Conservation (phyloP, 2,888 invertebrate species). For the Heliconius sara region DNA sequence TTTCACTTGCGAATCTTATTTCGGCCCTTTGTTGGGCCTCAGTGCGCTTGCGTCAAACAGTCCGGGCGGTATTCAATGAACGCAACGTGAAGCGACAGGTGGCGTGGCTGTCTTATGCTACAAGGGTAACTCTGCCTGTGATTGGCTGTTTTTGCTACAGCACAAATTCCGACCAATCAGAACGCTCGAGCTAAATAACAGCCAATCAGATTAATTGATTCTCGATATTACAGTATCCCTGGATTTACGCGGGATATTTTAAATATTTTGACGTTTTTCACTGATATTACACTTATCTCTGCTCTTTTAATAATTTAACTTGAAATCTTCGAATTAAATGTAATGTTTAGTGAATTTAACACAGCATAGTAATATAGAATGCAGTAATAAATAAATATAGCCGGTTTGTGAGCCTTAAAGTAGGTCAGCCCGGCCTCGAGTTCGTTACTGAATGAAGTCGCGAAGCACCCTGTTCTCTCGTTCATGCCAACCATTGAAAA, state of each 20-base stretch:
- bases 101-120: slow-evolving; percentile 74
- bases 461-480: slow-evolving; percentile 71
- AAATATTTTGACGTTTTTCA: slow-evolving; percentile 53
- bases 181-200: slow-evolving; percentile 51
- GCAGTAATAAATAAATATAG: slow-evolving; percentile 28
- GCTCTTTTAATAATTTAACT: not conserved
- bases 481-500: slow-evolving; percentile 82
- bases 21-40: slow-evolving; percentile 84
- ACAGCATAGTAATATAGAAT: not conserved
- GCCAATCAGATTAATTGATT: slow-evolving; percentile 61
- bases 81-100: slow-evolving; percentile 76
- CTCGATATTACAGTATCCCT: slow-evolving; percentile 49
- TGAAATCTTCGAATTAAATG: not conserved
- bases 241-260: slow-evolving; percentile 62
- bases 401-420: slow-evolving; percentile 48
- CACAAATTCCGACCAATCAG: slow-evolving; percentile 63
- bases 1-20: slow-evolving; percentile 79
- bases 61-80: slow-evolving; percentile 81
- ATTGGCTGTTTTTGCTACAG: slow-evolving; percentile 61
- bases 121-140: slow-evolving; percentile 50
- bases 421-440: slow-evolving; percentile 77
- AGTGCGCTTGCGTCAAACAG: slow-evolving; percentile 81
- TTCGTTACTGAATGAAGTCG: slow-evolving; percentile 79
- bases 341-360: not conserved
- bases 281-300: slow-evolving; percentile 25